phyloP scores from a whole-genome alignment of 2,113 vertebrate genomes.

The Petaurus breviceps region DNA sequence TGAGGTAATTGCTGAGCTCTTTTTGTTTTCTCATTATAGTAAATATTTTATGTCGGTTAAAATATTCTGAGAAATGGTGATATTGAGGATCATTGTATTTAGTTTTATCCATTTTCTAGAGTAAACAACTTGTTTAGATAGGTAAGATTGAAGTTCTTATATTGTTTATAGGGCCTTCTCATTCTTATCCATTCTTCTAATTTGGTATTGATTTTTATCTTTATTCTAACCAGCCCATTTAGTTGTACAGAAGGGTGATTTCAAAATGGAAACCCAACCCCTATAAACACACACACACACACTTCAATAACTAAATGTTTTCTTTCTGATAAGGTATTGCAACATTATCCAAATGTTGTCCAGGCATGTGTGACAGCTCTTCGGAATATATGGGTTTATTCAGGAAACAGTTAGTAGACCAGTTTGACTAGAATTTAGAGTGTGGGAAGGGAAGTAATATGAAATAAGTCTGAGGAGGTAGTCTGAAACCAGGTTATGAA shows the following conservation, averaged over 20 bases:
- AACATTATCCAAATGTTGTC: background rate
- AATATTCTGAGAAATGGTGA: background rate
- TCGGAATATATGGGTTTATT: background rate
- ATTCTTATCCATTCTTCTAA: background rate
- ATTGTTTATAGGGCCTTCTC: background rate
- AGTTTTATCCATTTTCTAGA: background rate
- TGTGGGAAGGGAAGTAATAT: background rate
- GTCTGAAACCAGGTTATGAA: background rate
- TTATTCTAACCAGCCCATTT: background rate
- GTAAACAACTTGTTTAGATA: background rate
- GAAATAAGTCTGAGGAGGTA: background rate
- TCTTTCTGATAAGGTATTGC: background rate
- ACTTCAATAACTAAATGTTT: background rate
- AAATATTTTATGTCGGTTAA: background rate
- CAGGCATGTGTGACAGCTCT: background rate
- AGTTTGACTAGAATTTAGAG: background rate
- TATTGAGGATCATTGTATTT: background rate
- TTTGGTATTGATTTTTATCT: background rate
- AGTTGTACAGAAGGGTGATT: background rate
- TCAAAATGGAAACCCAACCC: background rate
- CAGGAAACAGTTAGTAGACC: background rate
- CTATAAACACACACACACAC: background rate
- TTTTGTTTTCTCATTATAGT: background rate
- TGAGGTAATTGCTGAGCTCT: background rate
- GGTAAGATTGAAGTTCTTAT: background rate